These are phyloP conservation scores for Neoarius graeffei DNA, from an alignment of 2,113 vertebrate species.

Conservation along the genomic window DNA sequence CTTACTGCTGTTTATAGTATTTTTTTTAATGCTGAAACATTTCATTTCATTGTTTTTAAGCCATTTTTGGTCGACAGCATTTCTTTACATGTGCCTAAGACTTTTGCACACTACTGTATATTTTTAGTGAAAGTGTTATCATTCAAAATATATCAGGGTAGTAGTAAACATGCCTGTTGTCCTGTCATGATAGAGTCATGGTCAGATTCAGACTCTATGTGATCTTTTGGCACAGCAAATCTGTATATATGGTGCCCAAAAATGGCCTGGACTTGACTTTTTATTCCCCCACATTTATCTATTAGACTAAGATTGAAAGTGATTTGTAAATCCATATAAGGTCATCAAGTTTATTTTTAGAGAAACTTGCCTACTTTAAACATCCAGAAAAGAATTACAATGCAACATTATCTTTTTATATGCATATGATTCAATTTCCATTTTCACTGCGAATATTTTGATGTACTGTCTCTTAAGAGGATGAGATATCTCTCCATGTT, in stretches of 20 bases:
- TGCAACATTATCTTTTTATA: background rate
- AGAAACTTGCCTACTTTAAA: constrained; percentile 8
- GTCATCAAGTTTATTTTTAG: constrained; percentile 33
- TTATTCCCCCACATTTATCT: constrained; percentile 3
- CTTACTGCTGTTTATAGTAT: too few relatives aligned
- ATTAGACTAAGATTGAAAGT: background rate
- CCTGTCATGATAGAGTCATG: background rate
- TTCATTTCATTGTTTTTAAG: too few relatives aligned
- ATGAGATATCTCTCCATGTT: constrained; percentile 43
- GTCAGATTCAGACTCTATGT: background rate
- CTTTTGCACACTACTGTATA: background rate
- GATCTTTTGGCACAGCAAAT: background rate
- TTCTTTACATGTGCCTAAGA: background rate
- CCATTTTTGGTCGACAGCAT: background rate
- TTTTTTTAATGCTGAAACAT: too few relatives aligned
- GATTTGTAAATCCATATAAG: constrained; percentile 34
- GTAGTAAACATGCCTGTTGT: background rate
- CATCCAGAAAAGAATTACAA: background rate
- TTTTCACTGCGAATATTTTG: constrained; percentile 31
- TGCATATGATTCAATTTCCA: constrained; percentile 21
- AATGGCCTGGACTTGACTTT: constrained; percentile 4
- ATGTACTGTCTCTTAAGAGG: constrained; percentile 56
- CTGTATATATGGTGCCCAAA: background rate
- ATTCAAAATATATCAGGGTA: background rate
- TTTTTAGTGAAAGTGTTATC: background rate